phyloP scores from a whole-genome alignment of 2,113 vertebrate species.

The Psophia crepitans region DNA sequence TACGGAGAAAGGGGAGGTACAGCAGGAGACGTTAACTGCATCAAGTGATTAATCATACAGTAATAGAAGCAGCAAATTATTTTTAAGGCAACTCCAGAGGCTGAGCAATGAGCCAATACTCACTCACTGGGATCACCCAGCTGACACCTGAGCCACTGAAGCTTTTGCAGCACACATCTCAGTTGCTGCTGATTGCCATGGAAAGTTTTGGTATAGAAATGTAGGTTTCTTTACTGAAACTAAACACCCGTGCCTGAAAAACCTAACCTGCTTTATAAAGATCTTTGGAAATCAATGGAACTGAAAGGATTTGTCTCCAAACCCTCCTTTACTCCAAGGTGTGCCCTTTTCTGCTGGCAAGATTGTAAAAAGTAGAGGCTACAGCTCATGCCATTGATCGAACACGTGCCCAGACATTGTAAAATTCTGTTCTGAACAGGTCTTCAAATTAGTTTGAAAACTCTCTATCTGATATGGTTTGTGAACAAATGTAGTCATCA shows the following conservation, averaged over 20 bases:
- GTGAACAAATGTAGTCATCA: not conserved
- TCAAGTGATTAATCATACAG: not conserved
- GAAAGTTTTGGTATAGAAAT: not conserved
- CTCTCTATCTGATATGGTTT: not conserved
- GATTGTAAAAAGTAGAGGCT: not conserved
- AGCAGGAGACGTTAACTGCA: not conserved
- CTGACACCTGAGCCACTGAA: not conserved
- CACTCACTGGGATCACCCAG: not conserved
- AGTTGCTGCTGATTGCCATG: not conserved
- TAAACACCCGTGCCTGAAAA: not conserved
- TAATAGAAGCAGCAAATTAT: not conserved
- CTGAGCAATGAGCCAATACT: not conserved
- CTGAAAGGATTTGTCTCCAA: not conserved
- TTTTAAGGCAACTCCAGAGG: not conserved
- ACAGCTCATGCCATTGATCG: not conserved
- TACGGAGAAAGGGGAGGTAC: not conserved
- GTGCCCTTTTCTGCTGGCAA: not conserved
- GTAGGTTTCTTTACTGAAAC: not conserved
- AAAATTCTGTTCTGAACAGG: not conserved
- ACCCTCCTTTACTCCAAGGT: not conserved
- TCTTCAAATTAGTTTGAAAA: not conserved
- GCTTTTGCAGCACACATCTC: not conserved
- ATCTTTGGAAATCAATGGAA: not conserved
- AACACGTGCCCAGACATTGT: not conserved
- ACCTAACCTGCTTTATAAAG: not conserved